Conservation (phyloP, 2,888 invertebrate genomes). For the Ochropleura leucogaster region DNA sequence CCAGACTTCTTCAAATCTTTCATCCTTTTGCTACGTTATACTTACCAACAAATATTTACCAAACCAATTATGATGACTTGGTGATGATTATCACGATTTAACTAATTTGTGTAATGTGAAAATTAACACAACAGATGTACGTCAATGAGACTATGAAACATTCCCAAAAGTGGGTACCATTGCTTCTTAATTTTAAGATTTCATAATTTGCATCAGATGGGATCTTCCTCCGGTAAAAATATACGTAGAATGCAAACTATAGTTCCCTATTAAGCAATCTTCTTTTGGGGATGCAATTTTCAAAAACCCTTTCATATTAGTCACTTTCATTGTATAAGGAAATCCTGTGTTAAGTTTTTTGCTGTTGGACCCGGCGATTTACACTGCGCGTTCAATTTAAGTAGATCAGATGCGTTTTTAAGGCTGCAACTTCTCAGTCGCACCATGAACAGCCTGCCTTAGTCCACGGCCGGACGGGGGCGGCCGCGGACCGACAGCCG, state of each 20-base stretch:
- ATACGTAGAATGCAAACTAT: not conserved
- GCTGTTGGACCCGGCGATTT: not conserved
- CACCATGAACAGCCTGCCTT: slow-evolving; percentile 69
- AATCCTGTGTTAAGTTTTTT: not conserved
- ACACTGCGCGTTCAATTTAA: not conserved
- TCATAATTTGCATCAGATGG: not conserved
- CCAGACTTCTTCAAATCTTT: not conserved
- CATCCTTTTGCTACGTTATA: not conserved
- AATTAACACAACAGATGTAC: slow-evolving; percentile 14
- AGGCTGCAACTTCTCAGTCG: slow-evolving; percentile 24
- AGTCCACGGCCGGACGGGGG: slow-evolving; percentile 71
- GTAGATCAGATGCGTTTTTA: slow-evolving; percentile 12
- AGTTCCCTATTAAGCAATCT: not conserved
- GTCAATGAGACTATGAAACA: not conserved
- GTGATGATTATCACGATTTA: slow-evolving; percentile 12
- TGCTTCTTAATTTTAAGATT: not conserved
- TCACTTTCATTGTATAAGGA: not conserved
- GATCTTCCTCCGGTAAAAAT: not conserved
- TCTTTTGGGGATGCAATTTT: not conserved
- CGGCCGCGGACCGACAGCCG: slow-evolving; percentile 79
- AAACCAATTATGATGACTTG: slow-evolving; percentile 5
- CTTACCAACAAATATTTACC: slow-evolving; percentile 26
- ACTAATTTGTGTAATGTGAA: not conserved
- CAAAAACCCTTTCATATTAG: not conserved
- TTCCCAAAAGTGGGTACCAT: not conserved